Percentiles rank a stretch among this genome's conserved stretches.
Conservation (phyloP, 30 jellyfish, hydroid and myxozoan genomes). For the Hydra vulgaris region DNA sequence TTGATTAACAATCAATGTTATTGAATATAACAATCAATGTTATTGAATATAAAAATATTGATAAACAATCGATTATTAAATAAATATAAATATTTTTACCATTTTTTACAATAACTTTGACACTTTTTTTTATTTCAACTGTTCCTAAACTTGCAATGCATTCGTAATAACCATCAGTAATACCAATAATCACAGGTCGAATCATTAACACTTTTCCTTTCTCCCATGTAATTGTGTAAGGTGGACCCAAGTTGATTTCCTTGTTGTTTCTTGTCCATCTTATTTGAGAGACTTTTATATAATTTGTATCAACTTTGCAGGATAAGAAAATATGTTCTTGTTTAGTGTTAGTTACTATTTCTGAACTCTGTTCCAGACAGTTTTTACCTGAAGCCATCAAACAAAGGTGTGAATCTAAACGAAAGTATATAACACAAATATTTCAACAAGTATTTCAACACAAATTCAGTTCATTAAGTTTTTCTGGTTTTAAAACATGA, state of each 20-base stretch:
- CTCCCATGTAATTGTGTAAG: neutral
- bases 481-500: too few species aligned
- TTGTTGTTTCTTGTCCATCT: neutral
- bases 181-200: neutral
- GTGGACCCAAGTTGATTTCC: neutral
- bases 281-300: neutral
- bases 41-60: too few species aligned
- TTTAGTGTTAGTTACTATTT: neutral
- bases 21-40: too few species aligned
- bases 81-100: too few species aligned
- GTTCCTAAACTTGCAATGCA: neutral
- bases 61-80: too few species aligned
- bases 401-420: neutral
- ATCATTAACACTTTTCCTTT: constrained; percentile 4
- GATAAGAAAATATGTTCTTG: neutral
- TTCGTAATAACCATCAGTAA: constrained; percentile 7
- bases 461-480: too few species aligned
- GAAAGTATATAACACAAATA: neutral
- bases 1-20: too few species aligned
- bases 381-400: neutral
- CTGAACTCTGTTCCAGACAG: neutral
- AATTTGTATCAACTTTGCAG: neutral
- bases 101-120: neutral
- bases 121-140: constrained; percentile 1
- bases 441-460: too few species aligned